phyloP scores from a whole-genome alignment of 2,797 vertebrate genomes.

The Hafferia zeledoni region DNA sequence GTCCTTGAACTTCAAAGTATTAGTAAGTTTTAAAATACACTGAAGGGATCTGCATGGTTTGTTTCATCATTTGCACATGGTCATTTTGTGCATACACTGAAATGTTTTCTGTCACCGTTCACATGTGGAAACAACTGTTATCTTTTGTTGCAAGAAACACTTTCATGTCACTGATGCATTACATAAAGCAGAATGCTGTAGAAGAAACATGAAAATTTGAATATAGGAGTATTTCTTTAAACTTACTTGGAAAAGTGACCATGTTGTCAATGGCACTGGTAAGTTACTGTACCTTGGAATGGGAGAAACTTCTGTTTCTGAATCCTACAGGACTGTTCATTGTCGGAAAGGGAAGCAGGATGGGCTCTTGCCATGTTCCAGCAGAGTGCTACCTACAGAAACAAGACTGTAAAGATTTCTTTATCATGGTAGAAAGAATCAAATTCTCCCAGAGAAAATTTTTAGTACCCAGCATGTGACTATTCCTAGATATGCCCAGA shows the following conservation, averaged over 20 bases:
- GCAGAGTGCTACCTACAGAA: background rate
- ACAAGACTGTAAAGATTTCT: background rate
- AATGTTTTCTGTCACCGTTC: background rate
- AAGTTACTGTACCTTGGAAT: background rate
- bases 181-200: background rate
- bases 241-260: background rate
- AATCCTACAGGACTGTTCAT: background rate
- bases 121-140: background rate
- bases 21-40: background rate
- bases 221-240: background rate
- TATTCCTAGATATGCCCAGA: background rate
- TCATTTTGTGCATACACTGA: background rate
- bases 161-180: background rate
- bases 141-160: background rate
- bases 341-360: background rate
- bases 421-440: fast-evolving
- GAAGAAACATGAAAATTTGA: background rate
- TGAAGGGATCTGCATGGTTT: background rate
- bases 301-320: background rate
- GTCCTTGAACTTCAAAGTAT: background rate
- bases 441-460: background rate
- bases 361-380: background rate
- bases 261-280: background rate
- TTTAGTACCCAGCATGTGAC: background rate
- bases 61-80: fast-evolving